These are phyloP conservation scores for Metacarcinus magister DNA, from an alignment of 2,888 invertebrate genomes.

Conservation along the genomic window DNA sequence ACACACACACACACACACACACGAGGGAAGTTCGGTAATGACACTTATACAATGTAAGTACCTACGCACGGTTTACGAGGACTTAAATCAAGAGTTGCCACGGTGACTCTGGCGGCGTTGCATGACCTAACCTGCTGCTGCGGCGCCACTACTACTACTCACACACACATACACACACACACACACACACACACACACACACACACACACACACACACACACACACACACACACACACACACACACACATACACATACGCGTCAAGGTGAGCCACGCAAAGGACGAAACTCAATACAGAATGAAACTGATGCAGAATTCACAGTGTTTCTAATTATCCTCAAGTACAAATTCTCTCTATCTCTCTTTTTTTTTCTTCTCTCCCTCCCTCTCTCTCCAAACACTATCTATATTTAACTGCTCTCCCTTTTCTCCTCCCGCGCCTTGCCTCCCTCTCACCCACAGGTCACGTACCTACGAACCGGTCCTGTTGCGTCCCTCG, in stretches of 20 bases:
- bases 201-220: not conserved
- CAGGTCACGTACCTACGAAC: conserved; percentile 19
- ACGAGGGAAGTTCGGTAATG: not conserved
- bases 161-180: not conserved
- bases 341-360: too few relatives aligned
- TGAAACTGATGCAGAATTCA: not conserved
- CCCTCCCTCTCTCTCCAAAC: not conserved
- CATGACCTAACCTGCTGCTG: not conserved
- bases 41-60: not conserved
- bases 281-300: not conserved
- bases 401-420: conserved; percentile 1
- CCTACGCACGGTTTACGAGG: not conserved
- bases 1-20: not conserved
- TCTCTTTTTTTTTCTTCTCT: not conserved
- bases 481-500: conserved; percentile 38
- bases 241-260: not conserved
- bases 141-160: not conserved
- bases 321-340: too few relatives aligned
- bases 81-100: not conserved
- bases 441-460: not conserved
- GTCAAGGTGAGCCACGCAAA: not conserved
- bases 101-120: not conserved
- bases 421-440: not conserved
- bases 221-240: not conserved
- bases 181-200: not conserved